Evolutionary conservation across 2,113 vertebrate genomes (phyloP).

Genomic region (Lontra canadensis): DNA sequence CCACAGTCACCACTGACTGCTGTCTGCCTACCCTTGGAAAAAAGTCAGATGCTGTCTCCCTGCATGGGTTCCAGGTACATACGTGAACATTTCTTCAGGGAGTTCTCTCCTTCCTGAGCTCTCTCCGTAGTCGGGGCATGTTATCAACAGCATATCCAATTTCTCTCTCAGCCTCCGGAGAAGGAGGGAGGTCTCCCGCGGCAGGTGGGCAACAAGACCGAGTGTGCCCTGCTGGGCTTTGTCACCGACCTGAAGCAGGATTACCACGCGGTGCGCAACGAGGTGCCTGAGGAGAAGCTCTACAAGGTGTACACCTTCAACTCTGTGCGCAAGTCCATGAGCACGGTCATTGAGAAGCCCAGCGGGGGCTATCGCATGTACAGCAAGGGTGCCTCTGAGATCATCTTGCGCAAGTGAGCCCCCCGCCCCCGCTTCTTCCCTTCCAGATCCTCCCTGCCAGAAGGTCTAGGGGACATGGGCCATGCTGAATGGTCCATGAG

Average conservation of each 20-base stretch:
- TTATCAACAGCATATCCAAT: neutral
- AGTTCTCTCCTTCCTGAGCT: too few relatives aligned
- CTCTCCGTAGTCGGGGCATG: neutral
- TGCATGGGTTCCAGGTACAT: rapidly evolving
- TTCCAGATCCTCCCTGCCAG: rapidly evolving
- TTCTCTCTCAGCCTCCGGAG: conserved; percentile 90
- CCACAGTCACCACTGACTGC: neutral
- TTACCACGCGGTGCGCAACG: conserved; percentile 93
- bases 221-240: conserved; percentile 94
- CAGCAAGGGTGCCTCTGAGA: conserved; percentile 99
- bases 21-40: neutral
- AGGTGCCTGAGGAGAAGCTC: conserved; percentile 95
- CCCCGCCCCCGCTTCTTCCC: rapidly evolving
- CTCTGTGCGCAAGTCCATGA: conserved; percentile 98
- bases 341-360: conserved; percentile 91
- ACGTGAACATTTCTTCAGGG: too few relatives aligned
- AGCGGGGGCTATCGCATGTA: conserved; percentile 94
- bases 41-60: neutral
- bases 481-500: rapidly evolving
- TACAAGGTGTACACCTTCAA: conserved; percentile 99
- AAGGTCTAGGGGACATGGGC: neutral
- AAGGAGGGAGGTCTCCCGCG: conserved; percentile 95
- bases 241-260: conserved; percentile 94
- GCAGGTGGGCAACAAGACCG: conserved; percentile 98
- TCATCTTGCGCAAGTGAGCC: conserved; percentile 96